Percentiles rank a stretch among this genome's conserved stretches.
Conservation (phyloP, 2,797 vertebrate genomes). For the Prionace glauca region DNA sequence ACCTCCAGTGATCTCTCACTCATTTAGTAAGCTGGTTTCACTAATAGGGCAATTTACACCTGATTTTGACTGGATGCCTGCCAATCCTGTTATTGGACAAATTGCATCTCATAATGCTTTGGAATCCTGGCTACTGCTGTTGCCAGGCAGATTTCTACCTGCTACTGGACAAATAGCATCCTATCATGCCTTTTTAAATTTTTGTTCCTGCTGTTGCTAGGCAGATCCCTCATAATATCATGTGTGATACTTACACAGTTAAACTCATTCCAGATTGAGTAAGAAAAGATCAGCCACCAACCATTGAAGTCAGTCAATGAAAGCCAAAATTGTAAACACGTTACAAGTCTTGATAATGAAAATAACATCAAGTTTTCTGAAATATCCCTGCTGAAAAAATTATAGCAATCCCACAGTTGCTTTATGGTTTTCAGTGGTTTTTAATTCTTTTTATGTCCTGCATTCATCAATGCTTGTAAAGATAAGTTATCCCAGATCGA, state of each 20-base stretch:
- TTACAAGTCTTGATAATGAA: constrained; percentile 49
- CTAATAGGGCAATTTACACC: no score
- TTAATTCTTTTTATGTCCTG: background rate
- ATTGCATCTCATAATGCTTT: no score
- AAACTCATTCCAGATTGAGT: constrained; percentile 44
- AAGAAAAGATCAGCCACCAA: background rate
- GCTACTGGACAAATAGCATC: no score
- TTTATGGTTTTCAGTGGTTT: background rate
- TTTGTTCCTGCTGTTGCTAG: no score
- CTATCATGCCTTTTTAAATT: no score
- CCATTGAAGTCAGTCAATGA: background rate
- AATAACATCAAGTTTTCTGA: constrained; percentile 41
- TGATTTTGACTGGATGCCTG: no score
- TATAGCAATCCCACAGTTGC: background rate
- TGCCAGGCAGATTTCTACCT: no score
- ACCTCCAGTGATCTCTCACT: no score
- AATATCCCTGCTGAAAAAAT: constrained; percentile 35
- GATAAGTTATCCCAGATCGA: background rate
- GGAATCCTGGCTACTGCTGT: no score
- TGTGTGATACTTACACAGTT: constrained; percentile 52
- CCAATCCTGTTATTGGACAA: no score
- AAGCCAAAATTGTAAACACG: constrained; percentile 47
- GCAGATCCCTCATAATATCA: constrained; percentile 30
- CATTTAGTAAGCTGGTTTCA: no score
- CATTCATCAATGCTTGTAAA: background rate